Evolutionary conservation across 1,140 invertebrate species (phyloP).

Genomic region (Dreissena polymorpha): DNA sequence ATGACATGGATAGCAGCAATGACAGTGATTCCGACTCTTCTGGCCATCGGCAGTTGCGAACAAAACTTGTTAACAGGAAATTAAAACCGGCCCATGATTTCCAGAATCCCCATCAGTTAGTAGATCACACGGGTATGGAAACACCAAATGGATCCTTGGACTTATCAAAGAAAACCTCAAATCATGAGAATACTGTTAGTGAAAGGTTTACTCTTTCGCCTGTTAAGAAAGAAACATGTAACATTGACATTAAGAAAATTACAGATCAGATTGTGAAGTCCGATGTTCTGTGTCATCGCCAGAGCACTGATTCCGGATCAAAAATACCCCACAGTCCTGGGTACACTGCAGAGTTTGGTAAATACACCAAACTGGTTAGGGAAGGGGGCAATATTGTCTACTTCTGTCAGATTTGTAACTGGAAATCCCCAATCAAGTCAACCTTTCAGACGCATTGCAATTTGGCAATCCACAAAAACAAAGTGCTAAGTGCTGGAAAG

Average conservation of each 20-base stretch:
- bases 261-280: constrained; percentile 65
- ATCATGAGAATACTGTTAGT: constrained; percentile 9
- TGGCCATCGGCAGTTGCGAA: constrained; percentile 41
- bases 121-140: constrained; percentile 47
- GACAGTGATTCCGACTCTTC: constrained; percentile 54
- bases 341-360: constrained; percentile 72
- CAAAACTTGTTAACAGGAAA: constrained; percentile 31
- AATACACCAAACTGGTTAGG: constrained; percentile 71
- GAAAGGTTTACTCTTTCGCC: constrained; percentile 18
- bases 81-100: constrained; percentile 40
- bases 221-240: background rate
- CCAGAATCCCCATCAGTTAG: constrained; percentile 48
- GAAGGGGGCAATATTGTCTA: constrained; percentile 75
- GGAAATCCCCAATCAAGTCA: constrained; percentile 70
- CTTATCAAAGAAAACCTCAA: constrained; percentile 8
- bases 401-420: constrained; percentile 74
- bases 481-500: constrained; percentile 58
- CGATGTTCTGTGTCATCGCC: constrained; percentile 38
- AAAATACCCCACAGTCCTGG: constrained; percentile 46
- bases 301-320: background rate
- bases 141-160: constrained; percentile 45
- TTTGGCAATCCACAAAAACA: constrained; percentile 60
- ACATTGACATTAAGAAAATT: constrained; percentile 58
- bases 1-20: constrained; percentile 33
- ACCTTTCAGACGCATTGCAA: constrained; percentile 70